A percentile compares a stretch with the other conserved stretches of the same genome.
Conservation (phyloP, 2,888 invertebrate genomes). For the Ophion slaviceki region DNA sequence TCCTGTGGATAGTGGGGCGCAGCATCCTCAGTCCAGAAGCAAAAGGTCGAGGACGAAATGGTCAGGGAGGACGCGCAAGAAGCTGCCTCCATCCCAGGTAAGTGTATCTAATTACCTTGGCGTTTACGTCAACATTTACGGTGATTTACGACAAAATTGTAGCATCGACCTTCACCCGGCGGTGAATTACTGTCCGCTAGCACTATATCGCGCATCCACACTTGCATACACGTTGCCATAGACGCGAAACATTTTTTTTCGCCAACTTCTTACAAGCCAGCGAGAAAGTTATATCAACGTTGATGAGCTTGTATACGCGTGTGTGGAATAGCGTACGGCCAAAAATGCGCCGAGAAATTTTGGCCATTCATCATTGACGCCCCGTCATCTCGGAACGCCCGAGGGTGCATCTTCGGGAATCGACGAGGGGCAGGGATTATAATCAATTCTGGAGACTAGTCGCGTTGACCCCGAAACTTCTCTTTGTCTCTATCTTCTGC, state of each 20-base stretch:
- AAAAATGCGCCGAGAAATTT: slow-evolving; percentile 78
- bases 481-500: neutral
- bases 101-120: slow-evolving; percentile 83
- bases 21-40: slow-evolving; percentile 62
- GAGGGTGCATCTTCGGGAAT: slow-evolving; percentile 74
- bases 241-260: slow-evolving; percentile 64
- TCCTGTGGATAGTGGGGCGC: slow-evolving; percentile 24
- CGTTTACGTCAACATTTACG: slow-evolving; percentile 83
- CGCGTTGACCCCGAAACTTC: slow-evolving; percentile 75
- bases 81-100: slow-evolving; percentile 75
- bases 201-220: neutral
- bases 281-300: slow-evolving; percentile 50
- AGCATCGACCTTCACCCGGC: slow-evolving; percentile 80
- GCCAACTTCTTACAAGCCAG: slow-evolving; percentile 33
- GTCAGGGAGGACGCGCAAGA: slow-evolving; percentile 71
- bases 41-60: slow-evolving; percentile 68
- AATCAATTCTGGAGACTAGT: slow-evolving; percentile 82
- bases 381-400: slow-evolving; percentile 75
- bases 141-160: slow-evolving; percentile 83
- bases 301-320: slow-evolving; percentile 60
- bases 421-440: slow-evolving; percentile 78
- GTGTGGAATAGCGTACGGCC: slow-evolving; percentile 62
- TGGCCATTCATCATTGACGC: slow-evolving; percentile 81
- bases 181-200: slow-evolving; percentile 30
- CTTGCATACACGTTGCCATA: slow-evolving; percentile 39